These are phyloP conservation scores for Notechis scutatus DNA, from an alignment of 2,113 vertebrate species.

Conservation along the genomic window DNA sequence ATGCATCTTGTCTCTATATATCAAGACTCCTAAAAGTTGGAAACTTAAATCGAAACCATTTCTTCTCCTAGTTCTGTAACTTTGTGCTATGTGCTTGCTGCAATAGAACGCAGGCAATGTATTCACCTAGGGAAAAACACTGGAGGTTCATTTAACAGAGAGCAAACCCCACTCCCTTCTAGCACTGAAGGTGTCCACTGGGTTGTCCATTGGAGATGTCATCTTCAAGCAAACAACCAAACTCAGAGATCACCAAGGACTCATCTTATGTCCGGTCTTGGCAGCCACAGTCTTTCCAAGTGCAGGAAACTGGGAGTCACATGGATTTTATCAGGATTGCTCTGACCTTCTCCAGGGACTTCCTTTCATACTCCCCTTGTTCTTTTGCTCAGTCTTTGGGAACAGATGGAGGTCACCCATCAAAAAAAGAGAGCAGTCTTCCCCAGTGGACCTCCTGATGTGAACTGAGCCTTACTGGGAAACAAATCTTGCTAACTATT, in stretches of 20 bases:
- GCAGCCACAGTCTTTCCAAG: neutral
- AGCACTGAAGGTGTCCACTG: neutral
- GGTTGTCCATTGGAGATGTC: neutral
- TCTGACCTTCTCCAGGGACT: slow-evolving; percentile 15
- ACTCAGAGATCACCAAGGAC: neutral
- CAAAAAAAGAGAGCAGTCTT: neutral
- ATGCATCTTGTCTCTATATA: neutral
- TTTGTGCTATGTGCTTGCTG: neutral
- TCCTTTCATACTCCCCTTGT: neutral
- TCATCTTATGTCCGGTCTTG: neutral
- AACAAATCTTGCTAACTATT: slow-evolving; percentile 54
- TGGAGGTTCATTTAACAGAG: neutral
- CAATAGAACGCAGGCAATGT: neutral
- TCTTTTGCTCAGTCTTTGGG: slow-evolving; percentile 20
- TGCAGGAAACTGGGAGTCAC: neutral
- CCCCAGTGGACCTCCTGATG: slow-evolving; percentile 24
- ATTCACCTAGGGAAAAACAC: neutral
- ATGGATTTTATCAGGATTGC: slow-evolving; percentile 14
- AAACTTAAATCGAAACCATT: neutral
- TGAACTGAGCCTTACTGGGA: slow-evolving; percentile 50
- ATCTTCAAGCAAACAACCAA: neutral
- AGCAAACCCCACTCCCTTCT: neutral
- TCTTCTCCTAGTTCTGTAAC: neutral
- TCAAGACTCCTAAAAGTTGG: neutral
- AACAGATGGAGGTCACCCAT: neutral